Conservation (phyloP, 2,113 vertebrate genomes). For the Stegostoma tigrinum region DNA sequence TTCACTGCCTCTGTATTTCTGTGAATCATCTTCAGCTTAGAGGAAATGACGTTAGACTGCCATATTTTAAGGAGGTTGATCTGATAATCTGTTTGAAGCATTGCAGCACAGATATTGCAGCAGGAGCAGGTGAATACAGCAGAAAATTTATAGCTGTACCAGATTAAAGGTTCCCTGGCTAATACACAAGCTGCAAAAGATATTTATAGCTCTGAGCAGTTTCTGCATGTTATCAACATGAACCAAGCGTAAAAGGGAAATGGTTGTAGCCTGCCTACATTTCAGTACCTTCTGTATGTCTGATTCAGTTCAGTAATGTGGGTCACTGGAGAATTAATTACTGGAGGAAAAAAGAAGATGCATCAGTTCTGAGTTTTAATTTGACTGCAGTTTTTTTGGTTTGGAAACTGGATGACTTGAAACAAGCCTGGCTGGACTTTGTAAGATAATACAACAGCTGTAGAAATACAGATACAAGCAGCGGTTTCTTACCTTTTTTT, state of each 20-base stretch:
- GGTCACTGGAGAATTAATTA: constrained; percentile 27
- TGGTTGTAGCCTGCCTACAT: background rate
- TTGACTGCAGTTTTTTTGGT: background rate
- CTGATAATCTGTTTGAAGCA: constrained; percentile 12
- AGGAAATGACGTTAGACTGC: constrained; percentile 34
- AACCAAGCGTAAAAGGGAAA: constrained; percentile 31
- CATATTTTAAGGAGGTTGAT: constrained; percentile 32
- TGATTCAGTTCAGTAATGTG: constrained; percentile 13
- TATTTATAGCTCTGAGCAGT: constrained; percentile 27
- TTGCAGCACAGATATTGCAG: constrained; percentile 32
- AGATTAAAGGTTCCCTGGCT: constrained; percentile 31
- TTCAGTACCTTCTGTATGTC: background rate
- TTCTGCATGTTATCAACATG: background rate
- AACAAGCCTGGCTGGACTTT: background rate
- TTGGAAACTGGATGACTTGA: background rate
- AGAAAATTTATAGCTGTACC: background rate
- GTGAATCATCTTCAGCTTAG: constrained; percentile 26
- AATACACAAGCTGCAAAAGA: background rate
- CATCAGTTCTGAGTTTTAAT: background rate
- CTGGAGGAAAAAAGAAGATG: background rate
- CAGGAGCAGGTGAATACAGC: constrained; percentile 22
- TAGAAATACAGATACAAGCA: background rate
- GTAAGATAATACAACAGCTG: background rate
- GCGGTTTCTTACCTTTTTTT: background rate
- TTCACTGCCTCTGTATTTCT: background rate